Base-by-base conservation (phyloP, 2,888 invertebrate species). In the Unio pictorum region DNA sequence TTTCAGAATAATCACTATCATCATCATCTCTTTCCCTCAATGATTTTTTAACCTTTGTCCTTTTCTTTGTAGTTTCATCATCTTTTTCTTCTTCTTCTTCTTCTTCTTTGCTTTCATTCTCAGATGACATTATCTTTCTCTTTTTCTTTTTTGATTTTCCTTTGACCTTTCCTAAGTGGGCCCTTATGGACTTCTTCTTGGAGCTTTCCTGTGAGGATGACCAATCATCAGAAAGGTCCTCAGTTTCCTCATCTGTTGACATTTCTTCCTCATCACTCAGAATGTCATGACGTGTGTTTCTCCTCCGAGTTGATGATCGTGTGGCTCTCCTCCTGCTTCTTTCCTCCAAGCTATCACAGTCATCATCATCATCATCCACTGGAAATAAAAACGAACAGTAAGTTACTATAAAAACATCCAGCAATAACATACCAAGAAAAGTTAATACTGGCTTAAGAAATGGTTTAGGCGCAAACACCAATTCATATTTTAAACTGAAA, bases 281-380 rank as follows among this genome's bases (percentile, higher is more conserved):
- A 65, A 78, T 72, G 63, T 84, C 84, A n/a, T 75, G 67, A 65
- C 84, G 84, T 61, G 76, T 81, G 11, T 83, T 80, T 8, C 73
- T 70, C 55, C 72, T 73, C 45, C 80, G 73, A 6, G 79, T 73
- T 17, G 80, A 72, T n/a, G 76, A 73, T 65, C 84, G 68, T n/a
- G 76, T 78, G 1, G 82, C 75, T 11, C 81, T 61, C 20, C 80
- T 71, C 15, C 74, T 74, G 23, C n/a, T 61, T 4, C 64, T 73
- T 34, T 76, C 75, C 23, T 85, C 83, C 55, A 83, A 82, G 75
- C 83, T 83, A 57, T 84, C 84, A 71, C 81, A 83, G 61, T 84
- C 84, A 68, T 85, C 84, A 45, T 83, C 82, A 59, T 84, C 83
- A 64, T 85, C 84, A 45, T 83, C 82, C 55, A 84, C 82, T 82